Percentiles rank a stretch among this genome's conserved stretches.
These are phyloP conservation scores for Ceyx melanurus DNA, from an alignment of 2,113 vertebrate species.

Conservation along the genomic window DNA sequence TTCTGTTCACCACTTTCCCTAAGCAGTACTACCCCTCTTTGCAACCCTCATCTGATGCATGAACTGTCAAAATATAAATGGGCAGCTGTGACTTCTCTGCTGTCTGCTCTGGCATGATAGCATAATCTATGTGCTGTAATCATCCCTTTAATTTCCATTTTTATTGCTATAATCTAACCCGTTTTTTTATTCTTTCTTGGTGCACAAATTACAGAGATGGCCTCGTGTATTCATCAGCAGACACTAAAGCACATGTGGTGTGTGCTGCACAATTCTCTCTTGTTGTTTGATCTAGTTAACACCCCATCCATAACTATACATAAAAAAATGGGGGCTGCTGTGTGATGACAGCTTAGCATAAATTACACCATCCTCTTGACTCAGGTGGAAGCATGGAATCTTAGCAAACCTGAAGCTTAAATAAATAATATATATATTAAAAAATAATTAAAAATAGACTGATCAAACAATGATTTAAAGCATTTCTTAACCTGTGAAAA, in stretches of 20 bases:
- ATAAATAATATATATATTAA: neutral
- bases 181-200: neutral
- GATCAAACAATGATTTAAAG: neutral
- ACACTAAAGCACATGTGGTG: neutral
- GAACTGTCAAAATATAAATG: conserved; percentile 16
- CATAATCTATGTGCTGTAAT: conserved; percentile 19
- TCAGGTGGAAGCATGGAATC: neutral
- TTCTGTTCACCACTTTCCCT: neutral
- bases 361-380: neutral
- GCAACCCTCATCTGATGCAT: conserved; percentile 27
- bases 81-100: neutral
- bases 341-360: neutral
- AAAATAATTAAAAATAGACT: neutral
- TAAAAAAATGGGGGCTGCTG: neutral
- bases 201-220: conserved; percentile 9
- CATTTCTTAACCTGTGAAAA: neutral
- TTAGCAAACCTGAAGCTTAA: neutral
- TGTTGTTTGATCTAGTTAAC: conserved; percentile 19
- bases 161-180: conserved; percentile 24
- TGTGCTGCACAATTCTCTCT: neutral
- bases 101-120: conserved; percentile 44
- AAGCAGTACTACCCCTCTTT: neutral
- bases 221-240: neutral
- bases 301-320: neutral
- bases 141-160: conserved; percentile 55